Percentiles rank a stretch among this genome's conserved stretches.
These are phyloP conservation scores for Spondyliosoma cantharus DNA, from an alignment of 2,797 vertebrate genomes.

Conservation along the genomic window DNA sequence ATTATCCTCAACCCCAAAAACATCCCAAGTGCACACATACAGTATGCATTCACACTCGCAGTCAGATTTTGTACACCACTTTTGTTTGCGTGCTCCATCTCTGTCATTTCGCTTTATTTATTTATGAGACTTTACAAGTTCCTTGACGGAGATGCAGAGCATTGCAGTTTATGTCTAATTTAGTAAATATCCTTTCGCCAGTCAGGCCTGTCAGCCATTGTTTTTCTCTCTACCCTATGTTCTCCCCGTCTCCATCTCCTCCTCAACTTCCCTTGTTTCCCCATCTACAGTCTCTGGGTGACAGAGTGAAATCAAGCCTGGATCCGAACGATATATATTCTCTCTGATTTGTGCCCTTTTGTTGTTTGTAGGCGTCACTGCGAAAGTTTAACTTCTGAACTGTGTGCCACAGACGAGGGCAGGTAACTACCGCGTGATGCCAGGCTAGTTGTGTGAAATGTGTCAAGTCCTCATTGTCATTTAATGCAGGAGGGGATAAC, in stretches of 20 bases:
- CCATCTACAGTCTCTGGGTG: slow-evolving; percentile 60
- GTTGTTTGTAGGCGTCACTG: slow-evolving; percentile 56
- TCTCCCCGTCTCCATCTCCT: slow-evolving; percentile 30
- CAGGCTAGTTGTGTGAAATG: slow-evolving; percentile 61
- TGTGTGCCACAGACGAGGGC: slow-evolving; percentile 47
- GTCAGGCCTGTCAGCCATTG: slow-evolving; percentile 84
- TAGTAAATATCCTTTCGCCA: slow-evolving; percentile 85
- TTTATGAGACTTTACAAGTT: slow-evolving; percentile 85
- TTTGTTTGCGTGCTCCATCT: slow-evolving; percentile 81
- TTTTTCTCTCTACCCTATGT: slow-evolving; percentile 67
- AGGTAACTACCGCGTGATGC: slow-evolving; percentile 64
- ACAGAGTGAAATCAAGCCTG: slow-evolving; percentile 65
- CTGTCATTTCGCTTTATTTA: slow-evolving; percentile 81
- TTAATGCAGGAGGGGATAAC: slow-evolving; percentile 73
- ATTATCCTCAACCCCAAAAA: slow-evolving; percentile 80
- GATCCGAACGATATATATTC: slow-evolving; percentile 56
- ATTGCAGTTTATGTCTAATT: slow-evolving; percentile 87
- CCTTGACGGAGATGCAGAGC: slow-evolving; percentile 82
- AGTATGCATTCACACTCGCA: slow-evolving; percentile 53
- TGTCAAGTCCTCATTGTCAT: slow-evolving; percentile 74
- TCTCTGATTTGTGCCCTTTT: slow-evolving; percentile 65
- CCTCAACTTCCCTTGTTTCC: slow-evolving; percentile 27
- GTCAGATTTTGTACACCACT: slow-evolving; percentile 69
- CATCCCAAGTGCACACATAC: slow-evolving; percentile 60
- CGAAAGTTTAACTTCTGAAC: slow-evolving; percentile 71